A percentile compares a stretch with the other conserved stretches of the same genome.
Evolutionary conservation across 2,888 invertebrate species (phyloP).

Genomic region (Drosophila demipolita): DNA sequence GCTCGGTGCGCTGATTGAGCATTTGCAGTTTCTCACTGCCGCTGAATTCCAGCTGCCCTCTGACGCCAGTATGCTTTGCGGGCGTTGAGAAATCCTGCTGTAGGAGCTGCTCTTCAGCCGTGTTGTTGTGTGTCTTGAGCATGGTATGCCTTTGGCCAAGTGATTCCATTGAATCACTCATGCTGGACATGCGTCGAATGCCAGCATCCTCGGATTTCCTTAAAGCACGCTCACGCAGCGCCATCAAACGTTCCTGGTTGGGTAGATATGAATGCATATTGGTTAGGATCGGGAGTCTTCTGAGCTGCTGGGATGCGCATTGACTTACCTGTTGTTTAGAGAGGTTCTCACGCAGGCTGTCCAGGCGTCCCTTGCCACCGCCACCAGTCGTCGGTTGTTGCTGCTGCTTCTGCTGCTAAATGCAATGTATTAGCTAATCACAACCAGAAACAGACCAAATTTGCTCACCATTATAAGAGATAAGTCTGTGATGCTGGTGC

Average conservation of each 20-base stretch:
- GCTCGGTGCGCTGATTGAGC: constrained; percentile 86
- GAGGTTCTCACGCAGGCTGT: constrained; percentile 65
- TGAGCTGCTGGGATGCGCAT: background rate
- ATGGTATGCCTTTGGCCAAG: constrained; percentile 46
- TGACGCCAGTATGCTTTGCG: constrained; percentile 9
- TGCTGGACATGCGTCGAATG: constrained; percentile 30
- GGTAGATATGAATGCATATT: background rate
- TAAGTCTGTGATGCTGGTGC: constrained; percentile 53
- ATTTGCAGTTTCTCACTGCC: constrained; percentile 86
- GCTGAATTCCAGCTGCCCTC: constrained; percentile 50
- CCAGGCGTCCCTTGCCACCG: constrained; percentile 56
- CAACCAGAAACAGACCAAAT: background rate
- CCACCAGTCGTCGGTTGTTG: constrained; percentile 6
- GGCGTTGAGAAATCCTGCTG: constrained; percentile 48
- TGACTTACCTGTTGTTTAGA: constrained; percentile 63
- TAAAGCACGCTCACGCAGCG: constrained; percentile 62
- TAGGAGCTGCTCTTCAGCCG: constrained; percentile 1
- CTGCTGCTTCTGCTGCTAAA: constrained; percentile 3
- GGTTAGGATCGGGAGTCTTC: background rate
- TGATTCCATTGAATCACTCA: constrained; percentile 65
- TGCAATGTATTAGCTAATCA: background rate
- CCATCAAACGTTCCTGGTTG: constrained; percentile 59
- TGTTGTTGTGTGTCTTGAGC: constrained; percentile 25
- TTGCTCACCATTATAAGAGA: constrained; percentile 49
- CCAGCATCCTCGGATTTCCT: constrained; percentile 47